Conservation (phyloP, 1,140 invertebrate species). For the Matsumurasca onukii region DNA sequence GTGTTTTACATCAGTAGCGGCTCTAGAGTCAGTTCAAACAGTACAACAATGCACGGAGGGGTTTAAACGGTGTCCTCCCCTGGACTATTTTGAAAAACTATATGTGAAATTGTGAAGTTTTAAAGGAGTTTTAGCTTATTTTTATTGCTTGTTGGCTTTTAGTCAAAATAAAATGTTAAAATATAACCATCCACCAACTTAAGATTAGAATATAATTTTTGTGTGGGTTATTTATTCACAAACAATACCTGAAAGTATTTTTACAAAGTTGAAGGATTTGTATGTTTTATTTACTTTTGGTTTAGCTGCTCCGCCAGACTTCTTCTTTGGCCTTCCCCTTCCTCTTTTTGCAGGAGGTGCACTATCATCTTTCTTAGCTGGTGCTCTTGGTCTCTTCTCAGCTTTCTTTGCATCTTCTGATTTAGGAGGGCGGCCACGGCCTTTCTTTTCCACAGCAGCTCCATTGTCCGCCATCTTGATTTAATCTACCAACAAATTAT, state of each 20-base stretch:
- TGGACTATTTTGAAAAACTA: too few relatives aligned
- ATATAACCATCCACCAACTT: not conserved
- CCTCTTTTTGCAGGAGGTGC: constrained; percentile 4
- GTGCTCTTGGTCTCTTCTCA: constrained; percentile 1
- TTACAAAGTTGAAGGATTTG: not conserved
- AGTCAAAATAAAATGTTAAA: not conserved
- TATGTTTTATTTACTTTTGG: not conserved
- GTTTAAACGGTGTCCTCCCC: too few relatives aligned
- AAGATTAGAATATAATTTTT: not conserved
- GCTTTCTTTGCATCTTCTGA: not conserved
- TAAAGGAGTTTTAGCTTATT: not conserved
- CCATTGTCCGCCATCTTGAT: constrained; percentile 13
- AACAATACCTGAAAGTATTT: not conserved
- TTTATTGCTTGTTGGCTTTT: not conserved
- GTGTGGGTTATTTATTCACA: not conserved
- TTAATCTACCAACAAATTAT: not conserved
- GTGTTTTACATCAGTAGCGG: not conserved
- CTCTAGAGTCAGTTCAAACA: not conserved
- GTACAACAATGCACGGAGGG: not conserved
- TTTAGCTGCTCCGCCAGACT: constrained; percentile 9
- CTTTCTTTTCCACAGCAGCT: constrained; percentile 7
- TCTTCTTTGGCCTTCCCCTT: constrained; percentile 15
- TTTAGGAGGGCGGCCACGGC: not conserved
- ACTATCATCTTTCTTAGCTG: constrained; percentile 16
- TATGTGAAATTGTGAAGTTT: too few relatives aligned